Base-by-base conservation (phyloP, 2,888 invertebrate genomes). In the Drosophila anomelani region DNA sequence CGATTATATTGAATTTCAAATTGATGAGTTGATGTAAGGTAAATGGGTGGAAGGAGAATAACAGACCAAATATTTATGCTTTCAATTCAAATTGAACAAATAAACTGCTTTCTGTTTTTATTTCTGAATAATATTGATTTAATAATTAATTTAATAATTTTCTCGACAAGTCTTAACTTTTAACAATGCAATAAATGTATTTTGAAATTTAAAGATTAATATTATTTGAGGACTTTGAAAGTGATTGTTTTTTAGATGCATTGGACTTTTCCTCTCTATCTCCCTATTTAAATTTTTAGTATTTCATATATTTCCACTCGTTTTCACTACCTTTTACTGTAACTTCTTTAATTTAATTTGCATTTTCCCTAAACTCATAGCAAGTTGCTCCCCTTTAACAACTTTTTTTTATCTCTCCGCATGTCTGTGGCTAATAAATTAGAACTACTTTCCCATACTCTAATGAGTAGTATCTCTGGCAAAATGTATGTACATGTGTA, bases 1-100 rank as follows among this genome's bases (percentile, higher is more conserved):
- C 43, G 7, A 36, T 20, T 10, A 29, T 29, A 51, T 61, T 51
- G 43, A 43, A 62, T 64, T 64, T 51, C 49, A 26, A 61, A 17
- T 61, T 23, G 38, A 54, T 23, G 53, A 23, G 34, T 23, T 38
- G 23, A 38, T 54, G n/a, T 23, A 38, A n/a, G 9, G 53, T 4
- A 13, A 51, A 34, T 2, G 51, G 5, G 8, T 9, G 34, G 8
- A 13, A 32, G 3, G 3, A 17, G 7, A 12, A 17, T 8, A 8
- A n/a, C 4, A 26, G 9, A 15, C 15, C 15, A 26, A 4, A 47
- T 17, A 32, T 32, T 7, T 49, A 4, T 26, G 26, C 13, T 32
- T 49, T 13, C 20, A 29, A 26, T 4, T 9, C 2, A 26, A 46
- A 15, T 44, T 44, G 0, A 29, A 13, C 17, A 32, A 32, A 7